Evolutionary conservation across 1,140 invertebrate species (phyloP).

Genomic region (Lucilia cuprina): DNA sequence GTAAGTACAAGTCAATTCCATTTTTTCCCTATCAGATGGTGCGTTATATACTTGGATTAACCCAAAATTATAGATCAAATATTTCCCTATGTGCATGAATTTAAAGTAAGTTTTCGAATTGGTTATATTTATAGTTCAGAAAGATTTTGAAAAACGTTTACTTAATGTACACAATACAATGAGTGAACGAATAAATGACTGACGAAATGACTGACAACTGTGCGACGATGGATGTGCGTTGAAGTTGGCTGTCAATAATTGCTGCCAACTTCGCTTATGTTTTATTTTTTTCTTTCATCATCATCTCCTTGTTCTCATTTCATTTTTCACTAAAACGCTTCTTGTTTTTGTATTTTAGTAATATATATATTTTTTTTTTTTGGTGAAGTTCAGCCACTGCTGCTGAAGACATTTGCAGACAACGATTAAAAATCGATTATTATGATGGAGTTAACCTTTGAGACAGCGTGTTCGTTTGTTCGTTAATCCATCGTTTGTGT

Average conservation of each 20-base stretch:
- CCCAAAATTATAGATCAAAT: too few species aligned
- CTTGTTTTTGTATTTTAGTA: background rate
- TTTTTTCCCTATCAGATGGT: too few species aligned
- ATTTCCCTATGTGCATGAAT: background rate
- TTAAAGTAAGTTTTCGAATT: background rate
- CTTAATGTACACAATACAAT: background rate
- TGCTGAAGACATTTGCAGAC: slow-evolving; percentile 27
- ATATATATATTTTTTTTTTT: slow-evolving; percentile 13
- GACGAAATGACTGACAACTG: slow-evolving; percentile 34
- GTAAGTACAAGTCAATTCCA: too few species aligned
- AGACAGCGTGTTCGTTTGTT: slow-evolving; percentile 13
- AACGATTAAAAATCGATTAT: slow-evolving; percentile 39
- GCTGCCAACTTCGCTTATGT: slow-evolving; percentile 15
- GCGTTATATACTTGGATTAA: too few species aligned
- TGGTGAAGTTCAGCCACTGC: background rate
- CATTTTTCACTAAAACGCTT: background rate
- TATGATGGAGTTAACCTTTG: slow-evolving; percentile 21
- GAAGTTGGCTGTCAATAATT: slow-evolving; percentile 29
- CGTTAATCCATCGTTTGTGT: slow-evolving; percentile 12
- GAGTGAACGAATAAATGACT: background rate
- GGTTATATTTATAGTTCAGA: background rate
- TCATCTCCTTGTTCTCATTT: background rate
- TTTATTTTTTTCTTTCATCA: background rate
- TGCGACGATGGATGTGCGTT: slow-evolving; percentile 29
- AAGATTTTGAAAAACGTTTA: background rate